Conservation (phyloP, 1,140 invertebrate genomes). For the Drosophila oshimai region DNA sequence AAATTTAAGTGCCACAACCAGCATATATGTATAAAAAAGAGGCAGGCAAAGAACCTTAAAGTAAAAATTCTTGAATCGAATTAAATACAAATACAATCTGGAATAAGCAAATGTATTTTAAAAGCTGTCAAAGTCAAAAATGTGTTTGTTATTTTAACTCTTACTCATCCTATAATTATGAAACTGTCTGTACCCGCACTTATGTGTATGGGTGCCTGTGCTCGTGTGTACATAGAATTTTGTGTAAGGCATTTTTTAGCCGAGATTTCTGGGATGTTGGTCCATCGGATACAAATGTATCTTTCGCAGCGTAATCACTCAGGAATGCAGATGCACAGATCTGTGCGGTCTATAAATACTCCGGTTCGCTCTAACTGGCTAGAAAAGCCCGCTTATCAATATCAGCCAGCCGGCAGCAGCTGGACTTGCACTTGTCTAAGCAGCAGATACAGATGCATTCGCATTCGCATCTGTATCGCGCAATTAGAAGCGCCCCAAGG, state of each 20-base stretch:
- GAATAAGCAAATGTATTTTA: slow-evolving; percentile 2
- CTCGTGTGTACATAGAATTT: slow-evolving; percentile 35
- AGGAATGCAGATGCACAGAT: slow-evolving; percentile 46
- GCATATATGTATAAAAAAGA: too few relatives aligned
- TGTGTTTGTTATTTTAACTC: slow-evolving; percentile 31
- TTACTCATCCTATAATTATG: slow-evolving; percentile 15
- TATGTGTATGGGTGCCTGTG: neutral
- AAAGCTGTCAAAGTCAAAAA: slow-evolving; percentile 27
- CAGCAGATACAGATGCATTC: slow-evolving; percentile 8
- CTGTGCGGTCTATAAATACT: slow-evolving; percentile 28
- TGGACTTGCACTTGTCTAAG: slow-evolving; percentile 34
- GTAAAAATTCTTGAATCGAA: neutral
- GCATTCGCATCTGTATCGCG: slow-evolving; percentile 7
- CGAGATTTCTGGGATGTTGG: slow-evolving; percentile 28
- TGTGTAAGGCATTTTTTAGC: slow-evolving; percentile 41
- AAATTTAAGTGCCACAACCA: too few relatives aligned
- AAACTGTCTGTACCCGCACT: slow-evolving; percentile 25
- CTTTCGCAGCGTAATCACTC: slow-evolving; percentile 35
- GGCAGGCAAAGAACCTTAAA: too few relatives aligned
- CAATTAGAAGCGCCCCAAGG: slow-evolving; percentile 35
- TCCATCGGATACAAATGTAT: slow-evolving; percentile 37
- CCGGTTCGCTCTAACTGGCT: slow-evolving; percentile 1
- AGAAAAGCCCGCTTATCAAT: slow-evolving; percentile 24
- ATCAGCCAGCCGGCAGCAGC: slow-evolving; percentile 15
- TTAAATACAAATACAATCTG: neutral